A percentile compares a stretch with the other conserved stretches of the same genome.
These are phyloP conservation scores for Amphiprion ocellaris DNA, from an alignment of 2,113 vertebrate genomes.

Conservation along the genomic window DNA sequence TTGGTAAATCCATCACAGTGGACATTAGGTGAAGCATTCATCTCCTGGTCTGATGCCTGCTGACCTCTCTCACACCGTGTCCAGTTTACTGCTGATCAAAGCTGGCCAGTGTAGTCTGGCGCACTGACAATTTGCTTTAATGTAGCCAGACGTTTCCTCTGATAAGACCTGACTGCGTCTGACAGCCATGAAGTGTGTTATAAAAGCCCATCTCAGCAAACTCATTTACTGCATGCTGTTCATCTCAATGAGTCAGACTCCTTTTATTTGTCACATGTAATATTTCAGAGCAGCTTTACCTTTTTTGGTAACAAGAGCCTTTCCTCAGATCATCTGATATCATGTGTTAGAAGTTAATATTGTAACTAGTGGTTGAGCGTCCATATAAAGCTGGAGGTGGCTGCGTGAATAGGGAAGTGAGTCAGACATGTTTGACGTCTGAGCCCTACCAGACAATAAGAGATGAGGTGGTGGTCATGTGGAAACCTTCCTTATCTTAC, in stretches of 20 bases:
- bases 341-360: background rate
- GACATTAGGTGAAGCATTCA: background rate
- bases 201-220: conserved; percentile 72
- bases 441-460: background rate
- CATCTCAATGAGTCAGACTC: conserved; percentile 52
- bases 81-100: conserved; percentile 58
- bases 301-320: background rate
- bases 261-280: conserved; percentile 55
- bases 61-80: conserved; percentile 56
- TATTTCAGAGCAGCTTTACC: conserved; percentile 22
- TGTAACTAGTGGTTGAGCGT: conserved; percentile 1
- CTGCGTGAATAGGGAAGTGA: conserved; percentile 22
- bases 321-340: conserved; percentile 2
- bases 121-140: conserved; percentile 52
- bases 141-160: conserved; percentile 72
- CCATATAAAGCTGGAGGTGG: background rate
- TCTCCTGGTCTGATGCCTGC: conserved; percentile 4
- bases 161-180: conserved; percentile 63
- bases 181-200: conserved; percentile 65
- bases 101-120: conserved; percentile 51
- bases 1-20: conserved; percentile 29
- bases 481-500: background rate
- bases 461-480: background rate
- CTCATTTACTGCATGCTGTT: conserved; percentile 59
- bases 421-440: conserved; percentile 31